phyloP scores from a whole-genome alignment of 2,113 vertebrate genomes.

The Rhadina sibilatrix region DNA sequence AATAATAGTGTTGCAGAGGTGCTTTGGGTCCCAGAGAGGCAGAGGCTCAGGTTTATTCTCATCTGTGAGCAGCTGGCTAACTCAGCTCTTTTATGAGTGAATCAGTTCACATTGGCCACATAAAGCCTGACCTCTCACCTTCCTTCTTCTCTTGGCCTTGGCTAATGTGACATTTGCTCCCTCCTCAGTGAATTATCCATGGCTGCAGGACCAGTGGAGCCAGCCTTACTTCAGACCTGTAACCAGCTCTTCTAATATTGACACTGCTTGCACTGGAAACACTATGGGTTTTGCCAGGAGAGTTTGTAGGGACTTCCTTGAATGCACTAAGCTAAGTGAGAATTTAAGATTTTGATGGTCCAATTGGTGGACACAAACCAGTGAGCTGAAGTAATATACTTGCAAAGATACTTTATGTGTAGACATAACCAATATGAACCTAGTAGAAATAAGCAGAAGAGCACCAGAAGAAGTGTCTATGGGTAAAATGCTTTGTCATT shows the following conservation, averaged over 20 bases:
- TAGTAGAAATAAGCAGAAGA: not conserved
- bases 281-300: not conserved
- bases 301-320: not conserved
- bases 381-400: not conserved
- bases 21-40: not conserved
- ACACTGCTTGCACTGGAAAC: not conserved
- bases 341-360: not conserved
- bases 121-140: not conserved
- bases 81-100: not conserved
- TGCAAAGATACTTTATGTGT: not conserved
- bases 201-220: accelerated
- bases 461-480: not conserved
- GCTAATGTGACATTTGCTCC: accelerated
- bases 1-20: not conserved
- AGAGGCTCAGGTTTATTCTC: not conserved
- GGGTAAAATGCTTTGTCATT: not conserved
- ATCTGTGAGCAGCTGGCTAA: not conserved
- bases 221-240: not conserved
- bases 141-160: not conserved
- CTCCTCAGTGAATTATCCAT: not conserved
- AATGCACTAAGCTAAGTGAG: not conserved
- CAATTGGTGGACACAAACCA: not conserved
- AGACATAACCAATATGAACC: not conserved
- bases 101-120: not conserved
- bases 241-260: not conserved